A percentile compares a stretch with the other conserved stretches of the same genome.
Evolutionary conservation across 2,113 vertebrate genomes (phyloP).

Genomic region (Oryzias celebensis): DNA sequence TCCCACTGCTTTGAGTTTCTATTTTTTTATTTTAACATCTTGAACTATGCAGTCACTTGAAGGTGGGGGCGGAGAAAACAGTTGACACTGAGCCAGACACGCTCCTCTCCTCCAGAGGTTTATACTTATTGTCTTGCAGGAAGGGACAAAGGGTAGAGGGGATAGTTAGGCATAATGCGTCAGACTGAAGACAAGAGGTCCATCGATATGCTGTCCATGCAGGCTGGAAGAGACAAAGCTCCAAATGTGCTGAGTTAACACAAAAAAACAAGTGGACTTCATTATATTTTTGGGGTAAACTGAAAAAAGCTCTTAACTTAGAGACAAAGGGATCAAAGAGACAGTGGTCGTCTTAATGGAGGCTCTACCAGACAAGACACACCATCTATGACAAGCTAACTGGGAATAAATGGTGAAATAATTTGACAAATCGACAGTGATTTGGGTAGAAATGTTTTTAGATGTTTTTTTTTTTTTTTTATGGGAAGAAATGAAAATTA

Average conservation of each 20-base stretch:
- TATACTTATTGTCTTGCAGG: conserved; percentile 65
- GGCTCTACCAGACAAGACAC: too few relatives aligned
- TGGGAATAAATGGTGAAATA: too few relatives aligned
- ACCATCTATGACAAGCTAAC: too few relatives aligned
- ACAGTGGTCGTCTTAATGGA: too few relatives aligned
- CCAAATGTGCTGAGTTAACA: conserved; percentile 62
- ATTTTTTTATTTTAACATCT: conserved; percentile 62
- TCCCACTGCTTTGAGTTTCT: conserved; percentile 51
- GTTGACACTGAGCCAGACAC: conserved; percentile 63
- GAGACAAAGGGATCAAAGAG: conserved; percentile 13
- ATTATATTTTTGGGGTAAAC: conserved; percentile 25
- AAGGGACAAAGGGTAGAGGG: conserved; percentile 23
- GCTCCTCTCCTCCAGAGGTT: conserved; percentile 56
- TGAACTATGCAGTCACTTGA: conserved; percentile 53
- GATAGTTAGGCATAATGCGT: conserved; percentile 23
- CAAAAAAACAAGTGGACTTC: conserved; percentile 57
- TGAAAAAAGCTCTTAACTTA: conserved; percentile 17
- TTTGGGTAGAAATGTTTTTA: too few relatives aligned
- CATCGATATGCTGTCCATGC: conserved; percentile 71
- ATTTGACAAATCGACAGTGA: too few relatives aligned
- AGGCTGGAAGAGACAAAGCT: conserved; percentile 42
- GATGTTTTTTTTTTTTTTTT: too few relatives aligned
- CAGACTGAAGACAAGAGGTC: conserved; percentile 41
- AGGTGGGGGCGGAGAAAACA: neutral
- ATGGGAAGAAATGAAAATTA: too few relatives aligned